Percentiles rank a stretch among this genome's conserved stretches.
phyloP scores from a whole-genome alignment of 2,797 vertebrate genomes.

The Sebastes trivittatus region DNA sequence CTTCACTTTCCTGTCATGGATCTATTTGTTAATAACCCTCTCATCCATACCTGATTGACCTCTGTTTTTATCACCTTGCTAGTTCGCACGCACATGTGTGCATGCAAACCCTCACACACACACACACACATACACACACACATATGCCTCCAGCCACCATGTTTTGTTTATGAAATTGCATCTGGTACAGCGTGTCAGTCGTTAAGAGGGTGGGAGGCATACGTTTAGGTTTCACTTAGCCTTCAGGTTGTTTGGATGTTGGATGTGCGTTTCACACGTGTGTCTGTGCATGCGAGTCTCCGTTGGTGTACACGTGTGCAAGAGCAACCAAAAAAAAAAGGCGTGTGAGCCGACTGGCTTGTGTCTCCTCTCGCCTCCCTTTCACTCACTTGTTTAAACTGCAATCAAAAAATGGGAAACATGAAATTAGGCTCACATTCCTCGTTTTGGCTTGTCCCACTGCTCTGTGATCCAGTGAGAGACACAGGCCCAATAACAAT shows the following conservation, averaged over 20 bases:
- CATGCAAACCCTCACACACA: conserved; percentile 12
- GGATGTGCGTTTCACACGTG: conserved; percentile 33
- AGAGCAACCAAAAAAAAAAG: conserved; percentile 4
- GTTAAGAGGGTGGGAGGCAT: conserved; percentile 15
- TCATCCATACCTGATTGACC: conserved; percentile 47
- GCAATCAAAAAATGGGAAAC: conserved; percentile 81
- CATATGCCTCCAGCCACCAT: neutral
- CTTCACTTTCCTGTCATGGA: conserved; percentile 2
- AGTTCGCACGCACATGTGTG: conserved; percentile 22
- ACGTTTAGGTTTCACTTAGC: conserved; percentile 35
- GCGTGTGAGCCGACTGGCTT: conserved; percentile 17
- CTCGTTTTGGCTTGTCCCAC: conserved; percentile 62
- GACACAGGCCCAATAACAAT: conserved; percentile 79
- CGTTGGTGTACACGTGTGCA: neutral
- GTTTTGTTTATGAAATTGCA: conserved; percentile 58
- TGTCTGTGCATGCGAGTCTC: conserved; percentile 13
- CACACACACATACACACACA: neutral
- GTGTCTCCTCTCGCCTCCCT: conserved; percentile 36
- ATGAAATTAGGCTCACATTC: conserved; percentile 81
- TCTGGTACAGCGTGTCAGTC: conserved; percentile 46
- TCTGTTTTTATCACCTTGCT: conserved; percentile 45
- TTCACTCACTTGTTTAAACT: conserved; percentile 76
- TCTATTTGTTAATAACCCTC: conserved; percentile 56
- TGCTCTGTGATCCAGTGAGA: conserved; percentile 63
- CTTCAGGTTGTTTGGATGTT: conserved; percentile 51